Evolutionary conservation across 2,113 vertebrate species (phyloP).

Genomic region (Spea multiplicata): DNA sequence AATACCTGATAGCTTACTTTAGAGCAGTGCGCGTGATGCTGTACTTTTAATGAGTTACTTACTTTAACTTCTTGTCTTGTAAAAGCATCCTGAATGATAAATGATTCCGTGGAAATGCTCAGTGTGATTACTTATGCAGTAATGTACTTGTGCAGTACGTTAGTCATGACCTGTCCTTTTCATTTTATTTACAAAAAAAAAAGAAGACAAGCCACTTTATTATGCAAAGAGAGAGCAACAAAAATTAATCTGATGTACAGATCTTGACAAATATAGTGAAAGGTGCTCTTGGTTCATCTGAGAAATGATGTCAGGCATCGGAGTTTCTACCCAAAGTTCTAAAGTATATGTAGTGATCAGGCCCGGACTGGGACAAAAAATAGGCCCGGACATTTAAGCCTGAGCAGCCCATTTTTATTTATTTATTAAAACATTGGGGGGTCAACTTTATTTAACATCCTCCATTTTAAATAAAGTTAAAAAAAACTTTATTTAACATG

Average conservation of each 20-base stretch:
- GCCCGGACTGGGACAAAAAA: too few species aligned
- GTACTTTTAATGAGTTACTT: constrained; percentile 39
- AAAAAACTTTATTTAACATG: too few species aligned
- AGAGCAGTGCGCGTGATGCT: constrained; percentile 46
- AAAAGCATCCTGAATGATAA: constrained; percentile 37
- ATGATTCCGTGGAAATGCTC: constrained; percentile 29
- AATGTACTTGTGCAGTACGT: constrained; percentile 46
- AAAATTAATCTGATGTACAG: constrained; percentile 41
- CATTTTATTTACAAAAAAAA: constrained; percentile 43
- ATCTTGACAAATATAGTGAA: constrained; percentile 31
- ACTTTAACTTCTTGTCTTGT: constrained; percentile 18
- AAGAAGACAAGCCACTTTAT: constrained; percentile 44
- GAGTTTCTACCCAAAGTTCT: constrained; percentile 26
- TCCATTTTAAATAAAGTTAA: too few species aligned
- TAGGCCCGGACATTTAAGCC: too few species aligned
- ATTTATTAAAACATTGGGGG: too few species aligned
- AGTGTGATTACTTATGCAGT: constrained; percentile 46
- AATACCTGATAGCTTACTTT: constrained; percentile 45
- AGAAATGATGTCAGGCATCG: constrained; percentile 11
- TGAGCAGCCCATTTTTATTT: too few species aligned
- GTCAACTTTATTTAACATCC: too few species aligned
- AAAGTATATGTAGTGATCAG: not conserved
- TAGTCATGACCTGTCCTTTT: constrained; percentile 45
- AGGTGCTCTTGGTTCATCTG: constrained; percentile 28
- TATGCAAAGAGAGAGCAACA: constrained; percentile 42